These are phyloP conservation scores for Hypocryptadius cinnamomeus DNA, from an alignment of 2,113 vertebrate genomes.

Conservation along the genomic window DNA sequence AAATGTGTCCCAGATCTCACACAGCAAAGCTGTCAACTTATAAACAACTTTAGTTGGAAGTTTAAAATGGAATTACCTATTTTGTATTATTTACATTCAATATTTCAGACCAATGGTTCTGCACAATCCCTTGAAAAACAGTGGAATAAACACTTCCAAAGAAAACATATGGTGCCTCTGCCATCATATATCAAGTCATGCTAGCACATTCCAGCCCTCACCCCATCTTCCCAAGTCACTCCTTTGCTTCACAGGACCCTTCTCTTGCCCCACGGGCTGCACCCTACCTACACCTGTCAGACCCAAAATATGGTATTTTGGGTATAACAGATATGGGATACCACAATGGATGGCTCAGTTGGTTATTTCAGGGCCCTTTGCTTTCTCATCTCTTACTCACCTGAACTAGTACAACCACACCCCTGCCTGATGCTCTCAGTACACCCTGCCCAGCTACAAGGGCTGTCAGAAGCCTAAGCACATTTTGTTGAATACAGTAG, in stretches of 20 bases:
- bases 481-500: neutral
- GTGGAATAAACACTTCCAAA: neutral
- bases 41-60: neutral
- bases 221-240: neutral
- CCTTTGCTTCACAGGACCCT: neutral
- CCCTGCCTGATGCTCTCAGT: neutral
- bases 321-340: no score
- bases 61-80: neutral
- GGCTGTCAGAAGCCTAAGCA: neutral
- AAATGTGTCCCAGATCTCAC: neutral
- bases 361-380: neutral
- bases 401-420: neutral
- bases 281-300: neutral
- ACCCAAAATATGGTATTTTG: neutral
- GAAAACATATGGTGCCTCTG: neutral
- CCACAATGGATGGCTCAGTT: neutral
- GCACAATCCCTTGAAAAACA: neutral
- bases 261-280: neutral
- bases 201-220: neutral
- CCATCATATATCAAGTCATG: neutral
- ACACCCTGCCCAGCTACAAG: neutral
- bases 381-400: neutral
- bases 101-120: neutral
- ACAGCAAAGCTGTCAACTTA: neutral
- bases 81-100: neutral